Percentiles rank a stretch among this genome's conserved stretches.
Evolutionary conservation across 2,113 vertebrate genomes (phyloP).

Genomic region (Gallinago jamesoni): DNA sequence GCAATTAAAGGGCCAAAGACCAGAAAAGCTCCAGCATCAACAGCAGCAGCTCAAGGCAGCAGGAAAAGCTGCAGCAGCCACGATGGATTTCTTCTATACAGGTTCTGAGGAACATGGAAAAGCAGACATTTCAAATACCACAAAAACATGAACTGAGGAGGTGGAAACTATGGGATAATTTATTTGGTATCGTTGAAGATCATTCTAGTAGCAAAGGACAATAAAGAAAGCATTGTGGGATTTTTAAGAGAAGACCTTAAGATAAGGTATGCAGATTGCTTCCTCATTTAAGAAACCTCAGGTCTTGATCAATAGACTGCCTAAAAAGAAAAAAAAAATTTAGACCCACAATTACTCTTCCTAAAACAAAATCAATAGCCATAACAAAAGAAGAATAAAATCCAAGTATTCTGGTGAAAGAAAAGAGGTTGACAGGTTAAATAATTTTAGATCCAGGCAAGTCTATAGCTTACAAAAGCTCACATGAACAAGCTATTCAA

Average conservation of each 20-base stretch:
- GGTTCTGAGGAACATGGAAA: neutral
- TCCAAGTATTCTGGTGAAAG: neutral
- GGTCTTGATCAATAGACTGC: neutral
- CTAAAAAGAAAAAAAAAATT: neutral
- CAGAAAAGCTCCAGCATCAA: neutral
- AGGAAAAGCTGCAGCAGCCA: neutral
- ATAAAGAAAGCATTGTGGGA: neutral
- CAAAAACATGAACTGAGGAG: neutral
- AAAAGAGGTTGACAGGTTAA: slow-evolving; percentile 51
- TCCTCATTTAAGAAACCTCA: slow-evolving; percentile 1
- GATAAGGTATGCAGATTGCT: neutral
- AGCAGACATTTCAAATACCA: neutral
- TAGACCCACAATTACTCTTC: slow-evolving; percentile 36
- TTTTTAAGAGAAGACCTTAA: neutral
- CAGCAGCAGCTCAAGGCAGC: neutral
- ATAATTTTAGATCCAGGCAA: neutral
- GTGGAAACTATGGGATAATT: neutral
- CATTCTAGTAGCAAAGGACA: neutral
- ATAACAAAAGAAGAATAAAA: slow-evolving; percentile 44
- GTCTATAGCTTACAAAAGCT: slow-evolving; percentile 38
- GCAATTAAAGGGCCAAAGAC: neutral
- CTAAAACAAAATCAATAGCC: slow-evolving; percentile 45
- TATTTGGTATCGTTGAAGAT: neutral
- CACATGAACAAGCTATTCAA: slow-evolving; percentile 12
- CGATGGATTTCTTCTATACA: neutral